Percentiles rank a stretch among this genome's conserved stretches.
Evolutionary conservation across 2,888 invertebrate genomes (phyloP).

Genomic region (Agrochola lota): DNA sequence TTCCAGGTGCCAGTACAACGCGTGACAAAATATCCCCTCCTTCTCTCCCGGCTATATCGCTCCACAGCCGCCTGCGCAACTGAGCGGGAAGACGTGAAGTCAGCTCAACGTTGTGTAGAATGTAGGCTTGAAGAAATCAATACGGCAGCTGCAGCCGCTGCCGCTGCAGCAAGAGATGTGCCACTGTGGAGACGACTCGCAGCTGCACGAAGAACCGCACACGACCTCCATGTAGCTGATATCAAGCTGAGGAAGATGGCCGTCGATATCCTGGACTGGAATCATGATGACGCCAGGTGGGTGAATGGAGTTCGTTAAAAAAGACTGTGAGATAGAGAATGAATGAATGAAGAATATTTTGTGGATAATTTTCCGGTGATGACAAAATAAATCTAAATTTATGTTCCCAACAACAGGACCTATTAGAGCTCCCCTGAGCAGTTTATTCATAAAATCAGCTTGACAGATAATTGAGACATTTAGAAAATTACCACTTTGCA

Average conservation of each 20-base stretch:
- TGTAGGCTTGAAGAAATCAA: conserved; percentile 98
- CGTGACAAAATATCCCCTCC: conserved; percentile 98
- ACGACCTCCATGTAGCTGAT: conserved; percentile 96
- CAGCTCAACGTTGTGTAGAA: conserved; percentile 98
- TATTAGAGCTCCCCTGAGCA: conserved; percentile 12
- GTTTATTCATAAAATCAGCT: conserved; percentile 21
- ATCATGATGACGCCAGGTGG: conserved; percentile 95
- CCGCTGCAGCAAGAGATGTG: conserved; percentile 96
- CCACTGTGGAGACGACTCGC: conserved; percentile 97
- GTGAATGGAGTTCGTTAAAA: conserved; percentile 22
- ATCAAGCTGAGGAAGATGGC: conserved; percentile 98
- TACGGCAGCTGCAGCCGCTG: conserved; percentile 97
- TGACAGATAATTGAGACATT: conserved; percentile 42
- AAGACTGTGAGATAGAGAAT: not conserved
- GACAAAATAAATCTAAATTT: conserved; percentile 6
- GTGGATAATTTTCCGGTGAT: not conserved
- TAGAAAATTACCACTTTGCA: conserved; percentile 30
- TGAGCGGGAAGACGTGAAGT: conserved; percentile 95
- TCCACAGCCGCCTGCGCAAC: conserved; percentile 96
- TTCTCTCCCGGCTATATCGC: conserved; percentile 97
- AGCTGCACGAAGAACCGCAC: conserved; percentile 93
- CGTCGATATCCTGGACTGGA: conserved; percentile 98
- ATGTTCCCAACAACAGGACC: conserved; percentile 1
- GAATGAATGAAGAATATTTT: not conserved
- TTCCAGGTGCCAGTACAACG: conserved; percentile 97